Base-by-base conservation (phyloP, 1,140 invertebrate species). In the Trichonephila clavata region DNA sequence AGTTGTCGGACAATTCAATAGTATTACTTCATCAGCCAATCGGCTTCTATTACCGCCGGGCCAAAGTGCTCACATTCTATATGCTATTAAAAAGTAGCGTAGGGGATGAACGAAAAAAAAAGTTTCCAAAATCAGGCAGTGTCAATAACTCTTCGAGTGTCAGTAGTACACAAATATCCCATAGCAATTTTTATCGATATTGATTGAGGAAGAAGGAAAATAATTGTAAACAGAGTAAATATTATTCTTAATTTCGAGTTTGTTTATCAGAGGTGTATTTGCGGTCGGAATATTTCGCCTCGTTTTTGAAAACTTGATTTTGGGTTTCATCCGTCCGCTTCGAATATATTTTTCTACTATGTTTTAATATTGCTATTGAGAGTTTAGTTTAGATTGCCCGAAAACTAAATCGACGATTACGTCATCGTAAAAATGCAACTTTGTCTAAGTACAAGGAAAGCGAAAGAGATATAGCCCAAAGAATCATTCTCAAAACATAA, bases 1-100 rank as follows among this genome's bases (percentile, higher is more conserved):
- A 90, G 43, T 90, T 21, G 91, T 84, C 16, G 91, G 91, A 92
- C 81, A 86, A 86, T 83, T 92, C 91, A 65, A 92, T 86, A 77
- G 43, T 65, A 60, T 80, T 86, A 83, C 60, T 86, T 83, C 91
- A 86, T 77, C 91, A 61, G 61, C 91, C 91, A 92, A 86, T 92
- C 91, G 86, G 63, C 65, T 65, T 39, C 65, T 24, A 59, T 86
- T 39, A 86, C 63, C 91, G 39, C 39, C 91, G 77, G 63, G 83
- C 39, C 63, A 86, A 86, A 71, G 83, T 50, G 61, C 60, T 81
- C n/a, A 50, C 90, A 32, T 86, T 92, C 91, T 92, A 8, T 16
- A 18, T 16, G 63, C 14, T 84, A 92, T 83, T 92, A 92, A 92
- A 92, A 92, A 60, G 77, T 92, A 92, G 91, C 83, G 91, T 61